Base-by-base conservation (phyloP, 1,140 invertebrate genomes). In the Drosophila bipectinata region DNA sequence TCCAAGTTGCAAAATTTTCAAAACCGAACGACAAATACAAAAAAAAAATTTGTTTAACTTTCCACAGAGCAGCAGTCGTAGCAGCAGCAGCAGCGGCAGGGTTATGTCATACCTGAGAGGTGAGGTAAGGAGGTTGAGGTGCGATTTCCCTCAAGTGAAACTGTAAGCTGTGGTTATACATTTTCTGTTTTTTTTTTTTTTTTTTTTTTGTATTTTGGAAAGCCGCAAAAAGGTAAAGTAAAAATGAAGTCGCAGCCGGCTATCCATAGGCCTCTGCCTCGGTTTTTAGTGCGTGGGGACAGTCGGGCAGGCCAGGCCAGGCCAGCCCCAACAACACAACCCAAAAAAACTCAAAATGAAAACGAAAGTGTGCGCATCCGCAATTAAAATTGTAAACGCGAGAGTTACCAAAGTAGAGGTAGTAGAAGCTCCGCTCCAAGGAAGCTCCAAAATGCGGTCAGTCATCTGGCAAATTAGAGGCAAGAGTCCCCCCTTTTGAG, bases 351-450 rank as follows among this genome's bases (percentile, higher is more conserved):
- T 72, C 67, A 84, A 84, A 84, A 84, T 64, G 74, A 85, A 85
- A 85, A 87, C 82, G 82, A 87, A 87, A 87, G 82, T 87, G 83
- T 81, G 81, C 81, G 82, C 82, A 87, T 87, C 82, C 82, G 82
- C 82, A 87, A 87, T 87, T 87, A 88, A 87, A 87, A 82, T 76
- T 76, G 73, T 76, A 76, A 76, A 48, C 73, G 72, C 72, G 63
- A 76, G 73, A 75, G 72, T 67, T 76, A 45, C 64, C 59, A 75
- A 75, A 28, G 26, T 28, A 7, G 26, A 74, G 49, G 64, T 69
- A 26, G 59, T 54, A 62, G 51, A 62, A 63, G 39, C 45, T 9
- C 32, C 8, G 10, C 8, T 8, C 21, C 21, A 45, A 44, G 21
- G 30, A 34, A 39, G 44, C 21, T 72, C 62, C 75, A 78, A 85